Base-by-base conservation (phyloP, 2,888 invertebrate genomes). In the Zygogramma bicolorata region DNA sequence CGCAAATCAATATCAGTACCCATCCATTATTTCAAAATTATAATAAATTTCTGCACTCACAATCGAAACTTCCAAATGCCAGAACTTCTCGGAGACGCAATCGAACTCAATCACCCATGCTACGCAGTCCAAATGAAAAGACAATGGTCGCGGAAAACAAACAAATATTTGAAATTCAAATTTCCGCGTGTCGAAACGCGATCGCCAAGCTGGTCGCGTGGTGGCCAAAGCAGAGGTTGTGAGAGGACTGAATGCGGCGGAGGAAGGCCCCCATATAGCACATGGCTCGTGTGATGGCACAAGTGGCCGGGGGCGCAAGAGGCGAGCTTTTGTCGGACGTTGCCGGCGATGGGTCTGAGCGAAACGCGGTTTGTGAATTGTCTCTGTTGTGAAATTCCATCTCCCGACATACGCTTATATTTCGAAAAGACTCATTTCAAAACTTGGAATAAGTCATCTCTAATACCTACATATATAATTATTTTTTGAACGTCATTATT, bases 221-320 rank as follows among this genome's bases (percentile, higher is more conserved):
- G 58, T 65, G 27, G 40, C 53, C 65, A 34, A 15, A 49, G 18
- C 73, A 38, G 49, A 66, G 58, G 73, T 70, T 68, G 46, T 59
- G 38, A 46, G 67, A 63, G 70, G 61, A 75, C 75, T 75, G 73
- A 75, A 69, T 57, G 46, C 27, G 49, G 27, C 69, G 63, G 61
- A 68, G 69, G 70, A 71, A 63, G 63, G 20, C 5, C 29, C 46
- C 68, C 63, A 63, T 46, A 63, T 63, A 71, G 68, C 71, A 71
- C 71, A 71, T 68, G 71, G 71, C 63, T 59, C 27, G 63, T 63
- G 57, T 58, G 69, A 69, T 58, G 58, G 69, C 69, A 63, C 62
- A 46, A 58, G 29, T 49, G 59, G 34, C 10, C 65, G 62, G 18
- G 42, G 46, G 53, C 25, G 25, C 6, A 31, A 63, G 63, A 63